Base-by-base conservation (phyloP, 92 coral and sea anemone genomes). In the Virgularia gustaviana region DNA sequence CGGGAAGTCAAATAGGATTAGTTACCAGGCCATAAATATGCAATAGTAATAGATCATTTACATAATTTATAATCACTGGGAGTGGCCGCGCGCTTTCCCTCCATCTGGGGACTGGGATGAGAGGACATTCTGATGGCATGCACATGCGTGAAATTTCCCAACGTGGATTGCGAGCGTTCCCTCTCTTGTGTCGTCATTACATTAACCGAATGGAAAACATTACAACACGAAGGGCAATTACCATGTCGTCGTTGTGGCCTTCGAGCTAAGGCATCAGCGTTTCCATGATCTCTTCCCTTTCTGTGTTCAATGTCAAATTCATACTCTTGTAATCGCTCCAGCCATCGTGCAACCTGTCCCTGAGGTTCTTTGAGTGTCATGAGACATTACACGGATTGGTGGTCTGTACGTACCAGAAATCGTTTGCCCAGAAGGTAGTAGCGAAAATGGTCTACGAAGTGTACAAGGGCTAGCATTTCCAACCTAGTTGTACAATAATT, bases 331-430 rank as follows among this genome's bases (percentile, higher is more conserved):
- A 70, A 57, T 49, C 78, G 31, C 62, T 78, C 83, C 3, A 78
- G 71, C 83, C 83, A 70, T 20, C 83, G 36, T 27, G 78, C 77
- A 39, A 78, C 83, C 44, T 78, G 78, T 23, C 83, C 83, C 33
- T 58, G 70, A 9, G 83, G 83, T 42, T 78, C 78, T 33, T 59
- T 70, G 66, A 68, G 67, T 37, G 76, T 23, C 65, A 42, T 56
- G 51, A 78, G 64, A 67, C 76, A 78, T 41, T 67, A 65, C 23
- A 78, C 52, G 5, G 77, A 41, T 37, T 57, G 65, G 22, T 67
- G 82, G 59, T 78, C 77, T 52, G 77, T 78, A 20, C 72, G 42
- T 24, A 62, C 64, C 6, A 53, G 34, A 55, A 78, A 65, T 23
- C 41, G 35, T 29, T 71, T 70, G 9, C 83, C 77, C 24, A 70